Conservation (phyloP, 2,113 vertebrate species). For the Choloepus hoffmanni region DNA sequence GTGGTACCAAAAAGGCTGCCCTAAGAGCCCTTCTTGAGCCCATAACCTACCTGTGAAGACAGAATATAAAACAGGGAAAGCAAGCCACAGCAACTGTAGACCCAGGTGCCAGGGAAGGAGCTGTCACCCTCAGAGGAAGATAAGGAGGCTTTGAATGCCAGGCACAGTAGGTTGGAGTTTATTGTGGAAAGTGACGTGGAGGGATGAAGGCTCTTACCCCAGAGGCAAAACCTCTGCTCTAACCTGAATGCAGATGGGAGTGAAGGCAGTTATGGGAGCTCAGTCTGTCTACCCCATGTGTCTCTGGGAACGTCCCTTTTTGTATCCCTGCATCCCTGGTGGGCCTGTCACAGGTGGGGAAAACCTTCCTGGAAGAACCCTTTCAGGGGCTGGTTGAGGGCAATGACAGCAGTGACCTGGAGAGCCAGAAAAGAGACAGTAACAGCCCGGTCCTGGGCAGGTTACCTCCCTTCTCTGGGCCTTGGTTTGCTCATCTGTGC, state of each 20-base stretch:
- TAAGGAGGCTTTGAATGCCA: background rate
- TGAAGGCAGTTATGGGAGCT: too few species aligned
- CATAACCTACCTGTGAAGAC: background rate
- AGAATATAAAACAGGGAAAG: too few species aligned
- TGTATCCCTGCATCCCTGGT: too few species aligned
- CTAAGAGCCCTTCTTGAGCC: background rate
- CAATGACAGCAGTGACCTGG: background rate
- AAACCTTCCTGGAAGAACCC: background rate
- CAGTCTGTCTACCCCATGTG: background rate
- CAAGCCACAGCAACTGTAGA: background rate
- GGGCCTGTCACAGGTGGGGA: background rate
- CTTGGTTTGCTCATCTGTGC: background rate
- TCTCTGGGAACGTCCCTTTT: background rate
- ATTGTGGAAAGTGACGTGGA: background rate
- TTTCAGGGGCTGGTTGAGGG: background rate
- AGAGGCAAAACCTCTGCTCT: too few species aligned
- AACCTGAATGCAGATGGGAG: background rate
- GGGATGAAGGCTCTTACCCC: background rate
- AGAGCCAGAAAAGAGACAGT: background rate
- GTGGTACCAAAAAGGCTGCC: background rate
- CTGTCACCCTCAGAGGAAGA: rapidly evolving
- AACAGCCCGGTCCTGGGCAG: background rate
- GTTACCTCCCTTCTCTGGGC: background rate
- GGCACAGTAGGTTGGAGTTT: background rate
- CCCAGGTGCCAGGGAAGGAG: background rate